Evolutionary conservation across 2,113 vertebrate genomes (phyloP).

Genomic region (Trogon surrucura): DNA sequence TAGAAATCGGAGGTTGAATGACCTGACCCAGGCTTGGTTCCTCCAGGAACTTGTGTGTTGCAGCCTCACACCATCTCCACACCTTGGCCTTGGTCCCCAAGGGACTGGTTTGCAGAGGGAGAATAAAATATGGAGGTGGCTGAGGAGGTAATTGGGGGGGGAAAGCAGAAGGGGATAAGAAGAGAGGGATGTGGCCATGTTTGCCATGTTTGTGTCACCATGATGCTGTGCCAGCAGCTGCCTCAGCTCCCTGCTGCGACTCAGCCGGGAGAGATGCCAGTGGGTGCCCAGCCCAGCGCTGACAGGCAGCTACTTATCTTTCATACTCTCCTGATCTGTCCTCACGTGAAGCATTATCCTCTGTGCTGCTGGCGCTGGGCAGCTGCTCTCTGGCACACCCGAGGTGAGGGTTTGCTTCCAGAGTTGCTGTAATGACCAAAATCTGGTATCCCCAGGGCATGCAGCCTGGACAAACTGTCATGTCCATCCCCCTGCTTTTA

Average conservation of each 20-base stretch:
- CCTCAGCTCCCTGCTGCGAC: background rate
- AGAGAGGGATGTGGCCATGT: background rate
- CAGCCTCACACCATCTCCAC: background rate
- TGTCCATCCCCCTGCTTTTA: background rate
- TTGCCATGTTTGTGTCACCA: background rate
- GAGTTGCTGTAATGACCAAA: background rate
- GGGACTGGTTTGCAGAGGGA: background rate
- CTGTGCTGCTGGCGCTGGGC: background rate
- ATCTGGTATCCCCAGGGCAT: background rate
- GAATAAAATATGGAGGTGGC: background rate
- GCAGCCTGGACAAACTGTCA: background rate
- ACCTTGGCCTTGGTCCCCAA: background rate
- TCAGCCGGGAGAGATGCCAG: background rate
- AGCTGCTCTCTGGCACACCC: conserved; percentile 9
- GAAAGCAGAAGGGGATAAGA: background rate
- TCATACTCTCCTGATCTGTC: background rate
- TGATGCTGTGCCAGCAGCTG: background rate
- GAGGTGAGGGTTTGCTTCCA: background rate
- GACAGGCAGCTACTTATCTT: background rate
- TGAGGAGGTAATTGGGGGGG: background rate
- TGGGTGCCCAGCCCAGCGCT: background rate
- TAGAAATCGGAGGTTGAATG: background rate
- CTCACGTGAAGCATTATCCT: background rate
- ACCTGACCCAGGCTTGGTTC: background rate
- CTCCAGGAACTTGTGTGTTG: background rate